Percentiles rank a stretch among this genome's conserved stretches.
Conservation (phyloP, 2,113 vertebrate species). For the Onychostoma macrolepis region DNA sequence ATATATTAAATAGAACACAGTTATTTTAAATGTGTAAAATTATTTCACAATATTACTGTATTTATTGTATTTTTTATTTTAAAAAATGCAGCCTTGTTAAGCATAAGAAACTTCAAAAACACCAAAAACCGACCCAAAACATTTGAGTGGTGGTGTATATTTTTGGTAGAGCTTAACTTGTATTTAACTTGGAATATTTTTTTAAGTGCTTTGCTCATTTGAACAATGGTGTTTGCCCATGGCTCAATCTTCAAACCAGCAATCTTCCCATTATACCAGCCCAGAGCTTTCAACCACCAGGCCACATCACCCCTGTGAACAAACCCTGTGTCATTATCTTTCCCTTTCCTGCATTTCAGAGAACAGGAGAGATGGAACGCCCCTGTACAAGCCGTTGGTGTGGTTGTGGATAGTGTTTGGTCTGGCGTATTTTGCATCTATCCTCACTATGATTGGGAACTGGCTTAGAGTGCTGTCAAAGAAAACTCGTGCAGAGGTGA, state of each 20-base stretch:
- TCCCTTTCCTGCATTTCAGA: slow-evolving; percentile 57
- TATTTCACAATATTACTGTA: neutral
- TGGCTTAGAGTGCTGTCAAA: slow-evolving; percentile 87
- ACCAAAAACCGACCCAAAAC: neutral
- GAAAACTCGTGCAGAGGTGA: slow-evolving; percentile 87
- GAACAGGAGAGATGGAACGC: slow-evolving; percentile 57
- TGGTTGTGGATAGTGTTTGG: slow-evolving; percentile 92
- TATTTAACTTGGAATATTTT: slow-evolving; percentile 22
- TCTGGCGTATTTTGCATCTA: slow-evolving; percentile 91
- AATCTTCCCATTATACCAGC: neutral
- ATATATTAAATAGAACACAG: neutral
- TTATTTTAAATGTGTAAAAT: neutral
- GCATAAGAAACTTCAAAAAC: neutral
- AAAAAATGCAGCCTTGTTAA: neutral
- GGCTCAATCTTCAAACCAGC: slow-evolving; percentile 17
- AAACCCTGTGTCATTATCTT: neutral
- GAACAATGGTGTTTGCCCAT: neutral
- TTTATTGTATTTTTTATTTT: neutral
- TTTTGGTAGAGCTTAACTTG: neutral
- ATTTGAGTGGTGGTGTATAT: neutral
- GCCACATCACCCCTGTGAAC: neutral
- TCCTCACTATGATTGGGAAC: slow-evolving; percentile 91
- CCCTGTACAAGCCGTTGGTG: slow-evolving; percentile 85
- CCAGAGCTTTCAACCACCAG: neutral
- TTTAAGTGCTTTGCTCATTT: neutral